Base-by-base conservation (phyloP, 2,888 invertebrate genomes). In the Hoplodrina blanda region DNA sequence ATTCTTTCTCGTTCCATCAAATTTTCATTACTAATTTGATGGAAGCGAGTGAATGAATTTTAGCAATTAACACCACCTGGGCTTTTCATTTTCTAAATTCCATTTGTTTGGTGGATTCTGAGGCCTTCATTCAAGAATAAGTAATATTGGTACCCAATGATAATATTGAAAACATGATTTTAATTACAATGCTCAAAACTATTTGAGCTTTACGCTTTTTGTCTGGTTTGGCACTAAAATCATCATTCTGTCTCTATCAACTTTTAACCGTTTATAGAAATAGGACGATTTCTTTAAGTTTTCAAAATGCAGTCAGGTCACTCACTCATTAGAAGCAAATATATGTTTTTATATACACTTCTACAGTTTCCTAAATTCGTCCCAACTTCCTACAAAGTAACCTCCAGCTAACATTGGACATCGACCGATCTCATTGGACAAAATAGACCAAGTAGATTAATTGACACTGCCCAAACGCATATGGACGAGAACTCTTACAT, bases 21-120 rank as follows among this genome's bases (percentile, higher is more conserved):
- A 65, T 62, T 46, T 52, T 61, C 54, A 54, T 79, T 52, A 67
- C 53, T 76, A 63, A 67, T 64, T 82, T 62, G 49, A 73, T 62
- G 61, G 62, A 67, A 73, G 37, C 30, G 17, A 65, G 59, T 56
- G 62, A 63, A 62, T 78, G 63, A 81, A 81, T 73, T 78, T 75
- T 78, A 17, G 44, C 60, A 80, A 79, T 82, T 71, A 71, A 54
- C 30, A 41, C 17, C 62, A 82, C 69, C 69, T 73, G 80, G 72
- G 17, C 46, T 10, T 62, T 60, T 61, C 11, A 46, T 73, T 53
- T 68, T 67, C 61, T 37, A 64, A 70, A 73, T 76, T 71, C n/a
- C 61, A 71, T 71, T 71, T 74, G 54, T 57, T 66, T 62, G n/a
- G 59, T 50, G 30, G 57, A 53, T 54, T 78, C 25, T 13, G 57